Base-by-base conservation (phyloP, 2,888 invertebrate species). In the Spodoptera littoralis region DNA sequence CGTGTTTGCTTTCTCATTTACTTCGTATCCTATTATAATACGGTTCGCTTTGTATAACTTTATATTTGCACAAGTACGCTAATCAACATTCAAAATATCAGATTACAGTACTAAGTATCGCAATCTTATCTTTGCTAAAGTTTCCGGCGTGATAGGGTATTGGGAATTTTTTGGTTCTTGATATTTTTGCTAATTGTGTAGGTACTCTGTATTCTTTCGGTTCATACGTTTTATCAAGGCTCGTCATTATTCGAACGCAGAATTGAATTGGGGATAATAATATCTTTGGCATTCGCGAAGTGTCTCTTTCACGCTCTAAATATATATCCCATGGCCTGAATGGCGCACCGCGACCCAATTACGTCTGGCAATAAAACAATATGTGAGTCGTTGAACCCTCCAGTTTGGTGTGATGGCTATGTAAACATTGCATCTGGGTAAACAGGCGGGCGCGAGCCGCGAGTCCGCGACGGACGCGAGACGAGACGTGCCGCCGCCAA, bases 401-500 rank as follows among this genome's bases (percentile, higher is more conserved):
- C 83, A 83, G 84, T 87, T 84, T 86, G 84, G 84, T 84, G 81
- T 65, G 73, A 73, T 85, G 81, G 85, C 88, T 88, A 88, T 90
- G 92, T 93, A 93, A 93, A 93, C 93, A 93, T 84, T 92, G 92
- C 92, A 92, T 88, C 87, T 88, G 89, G 81, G 88, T 88, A 90
- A 90, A 88, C 86, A 73, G 36, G 75, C 74, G 65, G 70, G 75
- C 55, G 6, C 59, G 62, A 36, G 50, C 53, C 62, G 64, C 64
- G 63, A 36, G 45, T 55, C 69, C 70, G 70, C 70, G 72, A 60
- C 66, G 71, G 73, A 60, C 67, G 80, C 86, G 89, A 89, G 91
- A 90, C 92, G 86, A 89, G 92, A 91, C 93, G 84, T 82, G 85
- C 81, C 88, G 90, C 84, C 92, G 91, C 89, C 92, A 88, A 93